These are phyloP conservation scores for Sapayoa aenigma DNA, from an alignment of 2,113 vertebrate species.

Conservation along the genomic window DNA sequence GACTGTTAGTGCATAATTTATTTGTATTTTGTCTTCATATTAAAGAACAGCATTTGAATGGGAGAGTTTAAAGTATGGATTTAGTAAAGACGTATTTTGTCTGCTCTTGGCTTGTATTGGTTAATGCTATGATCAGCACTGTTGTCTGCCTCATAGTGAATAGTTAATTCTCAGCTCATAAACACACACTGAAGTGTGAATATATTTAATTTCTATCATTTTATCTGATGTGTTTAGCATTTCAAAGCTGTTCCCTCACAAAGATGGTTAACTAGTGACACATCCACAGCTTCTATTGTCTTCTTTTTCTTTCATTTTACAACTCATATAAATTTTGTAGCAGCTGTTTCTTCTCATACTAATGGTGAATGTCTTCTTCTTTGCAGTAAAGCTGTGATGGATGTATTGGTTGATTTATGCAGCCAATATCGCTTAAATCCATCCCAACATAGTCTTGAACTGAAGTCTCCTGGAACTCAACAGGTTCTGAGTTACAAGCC, in stretches of 20 bases:
- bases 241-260: background rate
- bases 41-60: background rate
- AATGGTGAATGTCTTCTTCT: background rate
- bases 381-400: slow-evolving; percentile 94
- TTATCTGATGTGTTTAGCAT: background rate
- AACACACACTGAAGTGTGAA: background rate
- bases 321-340: background rate
- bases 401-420: slow-evolving; percentile 92
- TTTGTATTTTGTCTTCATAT: background rate
- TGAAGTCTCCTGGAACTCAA: slow-evolving; percentile 75
- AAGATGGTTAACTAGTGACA: background rate
- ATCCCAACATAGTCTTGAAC: slow-evolving; percentile 86
- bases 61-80: background rate
- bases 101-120: background rate
- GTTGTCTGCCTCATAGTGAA: background rate
- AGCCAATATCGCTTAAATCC: slow-evolving; percentile 90
- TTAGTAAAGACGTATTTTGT: background rate
- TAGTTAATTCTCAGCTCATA: background rate
- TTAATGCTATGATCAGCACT: background rate
- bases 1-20: background rate
- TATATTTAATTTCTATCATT: background rate
- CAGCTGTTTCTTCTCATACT: background rate
- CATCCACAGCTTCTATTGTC: background rate
- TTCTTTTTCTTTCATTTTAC: background rate
- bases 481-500: slow-evolving; percentile 89